Evolutionary conservation across 2,113 vertebrate species (phyloP).

Genomic region (Pycnonotus jocosus): DNA sequence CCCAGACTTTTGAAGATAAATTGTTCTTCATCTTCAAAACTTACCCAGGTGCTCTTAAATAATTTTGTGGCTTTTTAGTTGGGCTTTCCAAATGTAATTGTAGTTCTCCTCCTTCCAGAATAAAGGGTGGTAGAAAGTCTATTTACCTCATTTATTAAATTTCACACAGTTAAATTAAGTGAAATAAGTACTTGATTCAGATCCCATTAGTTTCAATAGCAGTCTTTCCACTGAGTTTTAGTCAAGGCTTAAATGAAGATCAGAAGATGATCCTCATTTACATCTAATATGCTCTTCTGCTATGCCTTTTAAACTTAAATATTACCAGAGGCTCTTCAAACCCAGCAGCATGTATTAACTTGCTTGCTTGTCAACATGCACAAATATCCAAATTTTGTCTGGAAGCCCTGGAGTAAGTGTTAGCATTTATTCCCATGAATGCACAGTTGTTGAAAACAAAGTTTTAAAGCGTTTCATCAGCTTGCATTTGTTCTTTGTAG

Average conservation of each 20-base stretch:
- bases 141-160: background rate
- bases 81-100: conserved; percentile 34
- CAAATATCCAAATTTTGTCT: background rate
- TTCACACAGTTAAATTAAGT: conserved; percentile 18
- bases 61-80: conserved; percentile 32
- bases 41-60: conserved; percentile 33
- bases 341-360: background rate
- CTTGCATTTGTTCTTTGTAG: background rate
- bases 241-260: conserved; percentile 7
- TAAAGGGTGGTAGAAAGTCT: background rate
- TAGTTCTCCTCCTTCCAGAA: background rate
- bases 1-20: conserved; percentile 47
- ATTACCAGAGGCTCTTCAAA: conserved; percentile 23
- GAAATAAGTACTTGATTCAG: conserved; percentile 2
- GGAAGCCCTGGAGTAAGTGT: background rate
- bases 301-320: conserved; percentile 15
- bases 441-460: background rate
- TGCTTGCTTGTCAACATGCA: background rate
- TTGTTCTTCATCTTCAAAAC: conserved; percentile 37
- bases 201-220: background rate
- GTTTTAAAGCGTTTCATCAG: background rate
- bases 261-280: conserved; percentile 33
- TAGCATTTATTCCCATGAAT: background rate
- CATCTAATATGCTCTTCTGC: conserved; percentile 9
- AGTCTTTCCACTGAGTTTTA: background rate